A percentile compares a stretch with the other conserved stretches of the same genome.
These are phyloP conservation scores for Halotydeus destructor DNA, from an alignment of 1,140 invertebrate species.

Conservation along the genomic window DNA sequence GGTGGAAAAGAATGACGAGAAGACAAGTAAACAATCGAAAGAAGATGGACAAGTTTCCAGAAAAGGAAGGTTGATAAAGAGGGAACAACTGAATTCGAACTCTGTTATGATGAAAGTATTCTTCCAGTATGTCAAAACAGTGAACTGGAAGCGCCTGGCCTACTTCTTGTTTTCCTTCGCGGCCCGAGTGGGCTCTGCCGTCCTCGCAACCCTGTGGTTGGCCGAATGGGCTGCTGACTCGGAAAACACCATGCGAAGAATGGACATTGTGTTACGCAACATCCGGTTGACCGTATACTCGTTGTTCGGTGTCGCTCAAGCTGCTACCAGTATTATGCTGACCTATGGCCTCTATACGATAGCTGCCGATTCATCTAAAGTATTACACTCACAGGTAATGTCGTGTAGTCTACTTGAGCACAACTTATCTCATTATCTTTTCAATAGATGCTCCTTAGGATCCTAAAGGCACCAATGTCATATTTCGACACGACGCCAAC, in stretches of 20 bases:
- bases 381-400: no score
- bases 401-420: no score
- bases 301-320: conserved; percentile 57
- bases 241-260: conserved; percentile 5
- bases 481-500: conserved; percentile 39
- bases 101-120: no score
- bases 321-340: conserved; percentile 1
- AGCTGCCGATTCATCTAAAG: no score
- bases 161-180: conserved; percentile 15
- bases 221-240: conserved; percentile 25
- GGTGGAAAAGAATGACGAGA: no score
- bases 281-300: conserved; percentile 72
- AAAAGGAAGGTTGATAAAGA: no score
- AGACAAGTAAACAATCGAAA: no score
- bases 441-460: conserved; percentile 34
- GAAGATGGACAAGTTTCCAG: no score
- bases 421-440: no score
- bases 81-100: no score
- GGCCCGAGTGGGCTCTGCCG: conserved; percentile 17
- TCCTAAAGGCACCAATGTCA: conserved; percentile 37
- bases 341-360: conserved; percentile 5
- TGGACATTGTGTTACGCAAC: conserved; percentile 36
- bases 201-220: conserved; percentile 23
- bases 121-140: no score
- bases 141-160: no score